A percentile compares a stretch with the other conserved stretches of the same genome.
Evolutionary conservation across 2,113 vertebrate genomes (phyloP).

Genomic region (Opisthocomus hoazin): DNA sequence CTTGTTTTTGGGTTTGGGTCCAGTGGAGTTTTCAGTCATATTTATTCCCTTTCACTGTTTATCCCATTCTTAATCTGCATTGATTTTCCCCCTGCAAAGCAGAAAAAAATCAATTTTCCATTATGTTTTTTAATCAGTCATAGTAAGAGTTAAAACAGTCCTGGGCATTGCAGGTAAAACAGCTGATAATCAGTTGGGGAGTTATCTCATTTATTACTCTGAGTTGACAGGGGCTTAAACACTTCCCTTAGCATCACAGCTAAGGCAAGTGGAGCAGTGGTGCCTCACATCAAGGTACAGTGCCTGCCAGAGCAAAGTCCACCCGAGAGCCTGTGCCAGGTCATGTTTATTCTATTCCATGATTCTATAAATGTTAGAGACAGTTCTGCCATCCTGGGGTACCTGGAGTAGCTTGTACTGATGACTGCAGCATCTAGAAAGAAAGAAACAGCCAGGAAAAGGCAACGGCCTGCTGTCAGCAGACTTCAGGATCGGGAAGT

Average conservation of each 20-base stretch:
- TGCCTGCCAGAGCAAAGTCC: background rate
- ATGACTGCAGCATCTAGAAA: background rate
- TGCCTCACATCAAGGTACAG: background rate
- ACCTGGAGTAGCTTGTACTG: background rate
- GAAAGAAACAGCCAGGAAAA: background rate
- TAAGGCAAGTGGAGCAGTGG: background rate
- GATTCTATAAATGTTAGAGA: too few relatives aligned
- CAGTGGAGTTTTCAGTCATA: background rate
- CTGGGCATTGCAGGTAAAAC: background rate
- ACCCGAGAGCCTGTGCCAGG: background rate
- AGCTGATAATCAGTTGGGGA: slow-evolving; percentile 43
- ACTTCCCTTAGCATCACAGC: background rate
- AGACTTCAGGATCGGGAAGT: background rate
- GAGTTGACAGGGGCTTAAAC: background rate
- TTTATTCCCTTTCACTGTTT: slow-evolving; percentile 38
- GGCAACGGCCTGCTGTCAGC: background rate
- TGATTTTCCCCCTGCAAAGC: slow-evolving; percentile 38
- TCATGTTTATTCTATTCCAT: too few relatives aligned
- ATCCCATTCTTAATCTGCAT: slow-evolving; percentile 59
- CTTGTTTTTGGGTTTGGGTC: background rate
- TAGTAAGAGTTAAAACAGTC: slow-evolving; percentile 22
- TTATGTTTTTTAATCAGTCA: slow-evolving; percentile 67
- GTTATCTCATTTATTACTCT: slow-evolving; percentile 25
- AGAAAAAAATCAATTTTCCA: slow-evolving; percentile 66
- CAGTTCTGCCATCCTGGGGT: background rate